A percentile compares a stretch with the other conserved stretches of the same genome.
Evolutionary conservation across 2,888 invertebrate genomes (phyloP).

Genomic region (Iphiclides podalirius): DNA sequence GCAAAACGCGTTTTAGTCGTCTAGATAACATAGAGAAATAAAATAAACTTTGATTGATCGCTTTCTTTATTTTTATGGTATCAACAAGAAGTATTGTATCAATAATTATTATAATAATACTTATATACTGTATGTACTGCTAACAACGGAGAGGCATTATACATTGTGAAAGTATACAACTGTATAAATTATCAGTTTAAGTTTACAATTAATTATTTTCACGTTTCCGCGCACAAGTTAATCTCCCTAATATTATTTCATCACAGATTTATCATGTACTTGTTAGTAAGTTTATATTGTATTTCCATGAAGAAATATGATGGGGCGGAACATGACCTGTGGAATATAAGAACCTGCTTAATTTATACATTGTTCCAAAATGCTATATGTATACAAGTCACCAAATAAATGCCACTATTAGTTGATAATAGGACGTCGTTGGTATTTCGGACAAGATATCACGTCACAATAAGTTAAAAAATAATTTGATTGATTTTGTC

Average conservation of each 20-base stretch:
- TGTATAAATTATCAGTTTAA: constrained; percentile 49
- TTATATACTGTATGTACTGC: constrained; percentile 71
- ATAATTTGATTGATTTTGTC: constrained; percentile 54
- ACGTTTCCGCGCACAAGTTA: constrained; percentile 51
- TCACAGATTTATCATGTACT: constrained; percentile 77
- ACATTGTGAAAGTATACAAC: constrained; percentile 56
- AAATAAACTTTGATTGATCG: constrained; percentile 49
- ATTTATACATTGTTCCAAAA: constrained; percentile 44
- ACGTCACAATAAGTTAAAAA: constrained; percentile 56
- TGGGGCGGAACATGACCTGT: constrained; percentile 55
- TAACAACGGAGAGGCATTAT: constrained; percentile 65
- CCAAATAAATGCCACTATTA: constrained; percentile 39
- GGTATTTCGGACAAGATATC: constrained; percentile 36
- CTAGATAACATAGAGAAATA: too few species aligned
- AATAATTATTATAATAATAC: constrained; percentile 73
- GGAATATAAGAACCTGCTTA: constrained; percentile 43
- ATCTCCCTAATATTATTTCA: constrained; percentile 66
- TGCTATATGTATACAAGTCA: constrained; percentile 37
- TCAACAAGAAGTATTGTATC: constrained; percentile 73
- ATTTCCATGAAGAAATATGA: constrained; percentile 44
- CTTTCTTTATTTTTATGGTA: constrained; percentile 69
- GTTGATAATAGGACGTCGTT: constrained; percentile 29
- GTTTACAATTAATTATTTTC: constrained; percentile 46
- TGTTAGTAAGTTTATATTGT: constrained; percentile 54
- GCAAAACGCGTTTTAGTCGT: too few species aligned